These are phyloP conservation scores for Numenius phaeopus DNA, from an alignment of 2,797 vertebrate genomes.

Conservation along the genomic window DNA sequence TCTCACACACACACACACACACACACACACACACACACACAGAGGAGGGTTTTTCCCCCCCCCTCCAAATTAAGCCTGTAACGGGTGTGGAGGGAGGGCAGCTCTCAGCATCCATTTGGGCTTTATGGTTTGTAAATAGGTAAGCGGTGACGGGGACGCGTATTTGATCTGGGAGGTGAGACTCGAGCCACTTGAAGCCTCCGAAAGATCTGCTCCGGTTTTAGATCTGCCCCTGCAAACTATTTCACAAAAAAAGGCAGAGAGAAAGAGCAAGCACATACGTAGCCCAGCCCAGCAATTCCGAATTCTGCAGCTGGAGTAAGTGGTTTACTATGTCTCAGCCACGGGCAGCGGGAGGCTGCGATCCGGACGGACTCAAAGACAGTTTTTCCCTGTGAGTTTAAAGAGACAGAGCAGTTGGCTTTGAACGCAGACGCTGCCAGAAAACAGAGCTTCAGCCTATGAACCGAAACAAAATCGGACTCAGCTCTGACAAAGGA, in stretches of 20 bases:
- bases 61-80: not conserved
- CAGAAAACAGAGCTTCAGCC: not conserved
- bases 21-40: not conserved
- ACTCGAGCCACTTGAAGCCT: not conserved
- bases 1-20: not conserved
- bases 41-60: not conserved
- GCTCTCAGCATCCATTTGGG: not conserved
- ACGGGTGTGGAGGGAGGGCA: not conserved
- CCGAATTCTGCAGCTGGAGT: not conserved
- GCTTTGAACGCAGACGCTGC: not conserved
- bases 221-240: not conserved
- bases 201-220: not conserved
- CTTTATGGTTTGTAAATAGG: not conserved
- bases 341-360: not conserved
- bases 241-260: not conserved
- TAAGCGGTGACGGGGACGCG: accelerated
- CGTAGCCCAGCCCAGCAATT: not conserved
- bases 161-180: not conserved
- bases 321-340: accelerated
- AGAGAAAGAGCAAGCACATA: not conserved
- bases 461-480: not conserved
- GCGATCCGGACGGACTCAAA: not conserved
- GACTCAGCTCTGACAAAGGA: not conserved
- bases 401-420: not conserved
- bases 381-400: accelerated